Evolutionary conservation across 2,888 invertebrate genomes (phyloP).

Genomic region (Latheticus oryzae): DNA sequence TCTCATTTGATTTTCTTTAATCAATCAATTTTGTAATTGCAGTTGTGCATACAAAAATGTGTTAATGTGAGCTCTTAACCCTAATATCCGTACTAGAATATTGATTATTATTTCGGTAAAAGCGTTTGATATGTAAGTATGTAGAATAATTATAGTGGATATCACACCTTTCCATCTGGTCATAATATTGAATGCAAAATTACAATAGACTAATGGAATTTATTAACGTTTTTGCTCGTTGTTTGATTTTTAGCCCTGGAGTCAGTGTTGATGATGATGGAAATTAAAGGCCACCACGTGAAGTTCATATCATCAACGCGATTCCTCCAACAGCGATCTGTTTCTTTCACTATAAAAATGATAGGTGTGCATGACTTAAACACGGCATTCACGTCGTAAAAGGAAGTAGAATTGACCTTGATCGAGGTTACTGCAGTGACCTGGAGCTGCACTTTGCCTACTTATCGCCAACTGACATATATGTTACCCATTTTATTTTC

Average conservation of each 20-base stretch:
- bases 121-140: conserved; percentile 30
- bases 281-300: conserved; percentile 32
- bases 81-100: conserved; percentile 17
- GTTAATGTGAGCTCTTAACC: conserved; percentile 33
- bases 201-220: conserved; percentile 25
- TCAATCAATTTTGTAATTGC: conserved; percentile 28
- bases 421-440: conserved; percentile 64
- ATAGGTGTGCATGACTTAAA: conserved; percentile 37
- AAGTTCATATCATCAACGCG: conserved; percentile 14
- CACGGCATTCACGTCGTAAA: conserved; percentile 46
- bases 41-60: conserved; percentile 25
- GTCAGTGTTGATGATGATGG: conserved; percentile 33
- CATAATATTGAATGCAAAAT: conserved; percentile 1
- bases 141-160: conserved; percentile 24
- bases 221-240: conserved; percentile 8
- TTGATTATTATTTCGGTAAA: conserved; percentile 17
- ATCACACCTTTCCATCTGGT: conserved; percentile 36
- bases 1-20: conserved; percentile 32
- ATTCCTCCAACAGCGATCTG: conserved; percentile 25
- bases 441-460: conserved; percentile 63
- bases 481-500: conserved; percentile 49
- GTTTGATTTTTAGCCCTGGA: conserved; percentile 30
- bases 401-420: conserved; percentile 62
- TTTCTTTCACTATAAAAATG: conserved; percentile 36
- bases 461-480: conserved; percentile 58